A percentile compares a stretch with the other conserved stretches of the same genome.
Evolutionary conservation across 2,797 vertebrate genomes (phyloP).

Genomic region (Platyrinchus mystaceus): DNA sequence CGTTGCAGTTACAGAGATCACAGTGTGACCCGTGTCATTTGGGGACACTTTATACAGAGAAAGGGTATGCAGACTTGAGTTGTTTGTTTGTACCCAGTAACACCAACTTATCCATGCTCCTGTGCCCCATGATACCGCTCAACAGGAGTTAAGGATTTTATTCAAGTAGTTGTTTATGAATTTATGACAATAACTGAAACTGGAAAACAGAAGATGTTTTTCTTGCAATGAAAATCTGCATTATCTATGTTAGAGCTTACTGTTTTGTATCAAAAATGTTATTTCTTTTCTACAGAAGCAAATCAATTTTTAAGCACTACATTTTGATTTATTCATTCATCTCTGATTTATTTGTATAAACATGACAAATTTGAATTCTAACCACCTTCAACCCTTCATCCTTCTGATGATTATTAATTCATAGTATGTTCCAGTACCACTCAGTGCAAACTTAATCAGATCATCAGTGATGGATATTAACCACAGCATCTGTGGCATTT

Average conservation of each 20-base stretch:
- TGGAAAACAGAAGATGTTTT: not conserved
- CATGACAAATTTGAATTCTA: not conserved
- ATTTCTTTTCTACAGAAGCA: not conserved
- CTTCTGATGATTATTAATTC: constrained; percentile 14
- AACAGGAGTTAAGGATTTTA: not conserved
- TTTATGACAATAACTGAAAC: not conserved
- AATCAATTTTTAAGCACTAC: not conserved
- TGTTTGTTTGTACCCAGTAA: not conserved
- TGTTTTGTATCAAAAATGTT: not conserved
- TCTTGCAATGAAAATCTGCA: not conserved
- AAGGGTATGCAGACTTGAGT: not conserved
- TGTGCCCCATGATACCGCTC: not conserved
- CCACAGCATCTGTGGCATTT: not conserved
- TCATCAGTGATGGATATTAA: not conserved
- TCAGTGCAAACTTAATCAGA: not conserved
- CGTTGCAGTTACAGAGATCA: not conserved
- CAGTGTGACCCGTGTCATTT: not conserved
- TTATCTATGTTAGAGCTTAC: not conserved
- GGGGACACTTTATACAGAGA: not conserved
- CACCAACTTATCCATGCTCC: not conserved
- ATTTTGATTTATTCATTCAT: not conserved
- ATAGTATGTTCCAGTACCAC: not conserved
- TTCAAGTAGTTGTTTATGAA: not conserved
- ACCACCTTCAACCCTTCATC: not conserved
- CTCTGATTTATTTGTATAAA: not conserved